Percentiles rank a stretch among this genome's conserved stretches.
Conservation (phyloP, 2,113 vertebrate species). For the Scartelaos histophorus region DNA sequence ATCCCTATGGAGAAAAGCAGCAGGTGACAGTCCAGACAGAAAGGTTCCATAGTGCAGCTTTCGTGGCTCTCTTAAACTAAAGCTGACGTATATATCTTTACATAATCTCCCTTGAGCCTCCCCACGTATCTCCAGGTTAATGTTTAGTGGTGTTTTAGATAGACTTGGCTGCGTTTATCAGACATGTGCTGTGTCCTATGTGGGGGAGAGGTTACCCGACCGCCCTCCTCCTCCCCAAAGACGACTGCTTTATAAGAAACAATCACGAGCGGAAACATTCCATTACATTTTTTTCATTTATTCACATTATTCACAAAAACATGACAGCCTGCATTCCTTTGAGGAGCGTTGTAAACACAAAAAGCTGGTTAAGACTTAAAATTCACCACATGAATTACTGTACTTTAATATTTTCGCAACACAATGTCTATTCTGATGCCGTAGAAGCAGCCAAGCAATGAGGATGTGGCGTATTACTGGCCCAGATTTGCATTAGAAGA, state of each 20-base stretch:
- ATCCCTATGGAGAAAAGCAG: too few species aligned
- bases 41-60: background rate
- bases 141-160: slow-evolving; percentile 30
- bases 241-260: background rate
- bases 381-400: slow-evolving; percentile 25
- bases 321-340: background rate
- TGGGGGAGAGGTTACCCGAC: background rate
- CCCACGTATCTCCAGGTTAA: slow-evolving; percentile 31
- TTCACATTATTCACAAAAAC: slow-evolving; percentile 4
- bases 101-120: slow-evolving; percentile 11
- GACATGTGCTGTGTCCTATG: background rate
- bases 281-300: background rate
- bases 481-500: slow-evolving; percentile 68
- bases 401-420: slow-evolving; percentile 19
- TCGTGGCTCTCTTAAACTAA: background rate
- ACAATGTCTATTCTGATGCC: slow-evolving; percentile 27
- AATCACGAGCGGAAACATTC: background rate
- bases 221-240: background rate
- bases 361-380: slow-evolving; percentile 8
- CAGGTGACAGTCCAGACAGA: background rate
- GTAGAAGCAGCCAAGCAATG: slow-evolving; percentile 52
- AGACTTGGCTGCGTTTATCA: background rate
- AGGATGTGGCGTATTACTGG: slow-evolving; percentile 67
- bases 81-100: background rate
- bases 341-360: slow-evolving; percentile 1